Base-by-base conservation (phyloP, 1,140 invertebrate genomes). In the Steinernema khuongi region DNA sequence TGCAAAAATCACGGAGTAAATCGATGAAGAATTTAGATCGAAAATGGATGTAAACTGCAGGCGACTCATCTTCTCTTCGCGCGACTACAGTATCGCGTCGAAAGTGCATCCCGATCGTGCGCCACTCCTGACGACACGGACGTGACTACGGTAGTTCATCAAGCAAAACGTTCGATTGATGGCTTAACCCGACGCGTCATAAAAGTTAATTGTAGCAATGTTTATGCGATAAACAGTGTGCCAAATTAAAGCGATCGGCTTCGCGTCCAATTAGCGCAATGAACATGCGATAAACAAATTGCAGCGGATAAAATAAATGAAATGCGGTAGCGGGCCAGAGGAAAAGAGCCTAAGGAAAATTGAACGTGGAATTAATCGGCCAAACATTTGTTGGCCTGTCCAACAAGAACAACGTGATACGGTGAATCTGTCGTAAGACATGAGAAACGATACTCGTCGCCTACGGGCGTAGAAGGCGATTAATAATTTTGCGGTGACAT, bases 401-500 rank as follows among this genome's bases (percentile, higher is more conserved):
- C 4, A 26, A 26, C 50, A 22, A 60, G 26, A 60, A 7, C 14
- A 60, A 14, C 7, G 50, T 14, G 50, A 60, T 60, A 60, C 50
- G 11, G 50, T 60, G 14, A 60, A 22, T 60, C 19, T 17, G 7
- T 60, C 50, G 50, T 60, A n/a, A 26, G 50, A 60, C 14, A 60
- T 22, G 50, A 26, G 50, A 60, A 60, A 60, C 50, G 50, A 60
- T 60, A 60, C 50, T 60, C 50, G 50, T 60, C 50, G 50, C 50
- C 50, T 60, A 7, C 50, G 50, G 50, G 50, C 14, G 26, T 22
- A 60, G 22, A 60, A n/a, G 50, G 50, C 50, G 19, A 60, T 60
- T 60, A 60, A 60, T 60, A 60, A 60, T 60, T 60, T 60, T 60
- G 50, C 50, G 50, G 50, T 60, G 50, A 60, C 50, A 60, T 60